These are phyloP conservation scores for Drosophila lacertosa DNA, from an alignment of 1,140 invertebrate genomes.

Conservation along the genomic window DNA sequence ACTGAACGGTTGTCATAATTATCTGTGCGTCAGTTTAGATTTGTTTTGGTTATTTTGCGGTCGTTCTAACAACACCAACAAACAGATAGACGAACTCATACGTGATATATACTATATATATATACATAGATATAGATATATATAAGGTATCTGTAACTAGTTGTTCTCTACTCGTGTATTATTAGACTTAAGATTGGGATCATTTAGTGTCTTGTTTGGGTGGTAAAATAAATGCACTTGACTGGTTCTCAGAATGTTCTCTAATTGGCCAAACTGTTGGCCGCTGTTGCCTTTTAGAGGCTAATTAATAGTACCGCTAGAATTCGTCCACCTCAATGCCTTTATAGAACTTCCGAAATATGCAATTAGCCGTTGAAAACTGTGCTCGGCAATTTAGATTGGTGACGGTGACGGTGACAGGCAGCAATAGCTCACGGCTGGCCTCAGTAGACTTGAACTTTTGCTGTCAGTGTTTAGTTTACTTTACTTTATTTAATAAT, in stretches of 20 bases:
- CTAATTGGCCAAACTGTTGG: not conserved
- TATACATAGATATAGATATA: too few relatives aligned
- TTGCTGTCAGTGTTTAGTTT: slow-evolving; percentile 28
- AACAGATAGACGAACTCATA: slow-evolving; percentile 14
- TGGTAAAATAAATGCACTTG: slow-evolving; percentile 27
- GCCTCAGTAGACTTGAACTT: slow-evolving; percentile 52
- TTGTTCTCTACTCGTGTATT: not conserved
- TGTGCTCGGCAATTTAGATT: slow-evolving; percentile 40
- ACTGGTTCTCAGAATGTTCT: not conserved
- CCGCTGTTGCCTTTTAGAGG: slow-evolving; percentile 36
- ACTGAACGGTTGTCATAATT: slow-evolving; percentile 47
- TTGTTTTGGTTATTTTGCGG: slow-evolving; percentile 53
- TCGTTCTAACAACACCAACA: slow-evolving; percentile 26
- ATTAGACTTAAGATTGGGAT: not conserved
- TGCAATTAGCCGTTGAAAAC: slow-evolving; percentile 48
- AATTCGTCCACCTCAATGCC: slow-evolving; percentile 31
- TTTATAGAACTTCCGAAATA: slow-evolving; percentile 65
- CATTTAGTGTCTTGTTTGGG: slow-evolving; percentile 22
- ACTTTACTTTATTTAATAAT: slow-evolving; percentile 39
- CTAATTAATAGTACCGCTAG: slow-evolving; percentile 68
- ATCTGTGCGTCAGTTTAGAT: slow-evolving; percentile 35
- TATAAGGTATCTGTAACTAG: not conserved
- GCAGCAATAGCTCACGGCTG: slow-evolving; percentile 31
- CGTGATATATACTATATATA: too few relatives aligned
- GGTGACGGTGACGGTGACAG: slow-evolving; percentile 43